Conservation (phyloP, 92 coral and sea anemone genomes). For the Epizoanthus illoricatus region DNA sequence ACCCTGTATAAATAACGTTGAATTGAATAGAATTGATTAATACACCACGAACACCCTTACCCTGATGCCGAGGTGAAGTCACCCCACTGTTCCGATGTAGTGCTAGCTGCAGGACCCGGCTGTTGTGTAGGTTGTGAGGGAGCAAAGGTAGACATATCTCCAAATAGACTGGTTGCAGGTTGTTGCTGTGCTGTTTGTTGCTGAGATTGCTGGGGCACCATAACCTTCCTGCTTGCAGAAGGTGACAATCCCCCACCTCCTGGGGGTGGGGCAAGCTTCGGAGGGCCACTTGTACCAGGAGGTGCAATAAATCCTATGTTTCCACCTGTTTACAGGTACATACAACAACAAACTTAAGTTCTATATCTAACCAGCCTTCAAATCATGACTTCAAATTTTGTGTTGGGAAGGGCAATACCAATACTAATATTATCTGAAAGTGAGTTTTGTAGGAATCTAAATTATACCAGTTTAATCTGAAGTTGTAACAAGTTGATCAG, state of each 20-base stretch:
- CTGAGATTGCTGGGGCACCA: constrained; percentile 45
- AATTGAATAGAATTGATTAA: too few relatives aligned
- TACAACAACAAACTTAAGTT: constrained; percentile 1
- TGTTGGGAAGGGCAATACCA: too few relatives aligned
- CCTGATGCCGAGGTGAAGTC: constrained; percentile 91
- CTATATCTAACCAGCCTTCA: neutral
- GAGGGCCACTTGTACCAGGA: constrained; percentile 80
- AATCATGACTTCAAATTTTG: too few relatives aligned
- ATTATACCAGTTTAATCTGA: too few relatives aligned
- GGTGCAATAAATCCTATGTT: constrained; percentile 79
- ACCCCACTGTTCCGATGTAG: constrained; percentile 80
- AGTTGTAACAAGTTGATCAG: too few relatives aligned
- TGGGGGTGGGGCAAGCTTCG: constrained; percentile 93
- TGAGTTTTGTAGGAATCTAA: too few relatives aligned
- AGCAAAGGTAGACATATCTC: constrained; percentile 52
- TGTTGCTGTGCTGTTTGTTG: constrained; percentile 48
- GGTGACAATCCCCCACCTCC: constrained; percentile 83
- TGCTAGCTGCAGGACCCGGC: constrained; percentile 38
- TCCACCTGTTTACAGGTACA: constrained; percentile 61
- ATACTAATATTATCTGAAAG: too few relatives aligned
- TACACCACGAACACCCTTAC: constrained; percentile 9
- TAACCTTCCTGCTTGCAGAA: constrained; percentile 55
- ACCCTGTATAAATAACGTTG: too few relatives aligned
- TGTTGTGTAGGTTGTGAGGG: constrained; percentile 58
- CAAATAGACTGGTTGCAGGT: constrained; percentile 45